A percentile compares a stretch with the other conserved stretches of the same genome.
phyloP scores from a whole-genome alignment of 2,888 invertebrate genomes.

The Pteria penguin region DNA sequence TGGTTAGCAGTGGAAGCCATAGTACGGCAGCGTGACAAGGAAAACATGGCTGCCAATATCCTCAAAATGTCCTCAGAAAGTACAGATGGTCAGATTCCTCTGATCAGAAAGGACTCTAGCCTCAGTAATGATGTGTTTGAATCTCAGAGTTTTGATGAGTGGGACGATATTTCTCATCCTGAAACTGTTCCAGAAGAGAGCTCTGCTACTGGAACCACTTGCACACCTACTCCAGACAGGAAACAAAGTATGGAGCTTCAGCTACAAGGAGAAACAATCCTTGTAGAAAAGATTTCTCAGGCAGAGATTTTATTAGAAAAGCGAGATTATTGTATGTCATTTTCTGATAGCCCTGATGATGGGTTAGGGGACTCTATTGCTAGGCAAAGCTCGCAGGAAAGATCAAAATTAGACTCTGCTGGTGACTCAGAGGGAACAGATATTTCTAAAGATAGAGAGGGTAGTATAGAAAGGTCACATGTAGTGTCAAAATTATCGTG shows the following conservation, averaged over 20 bases:
- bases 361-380: constrained; percentile 77
- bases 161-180: constrained; percentile 74
- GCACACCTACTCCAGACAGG: constrained; percentile 70
- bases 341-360: constrained; percentile 76
- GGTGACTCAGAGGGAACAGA: constrained; percentile 72
- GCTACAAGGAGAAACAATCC: constrained; percentile 49
- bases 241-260: constrained; percentile 69
- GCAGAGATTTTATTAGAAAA: constrained; percentile 57
- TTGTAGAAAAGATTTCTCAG: constrained; percentile 59
- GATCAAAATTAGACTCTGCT: constrained; percentile 69
- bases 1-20: constrained; percentile 97
- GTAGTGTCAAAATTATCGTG: constrained; percentile 79
- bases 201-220: constrained; percentile 72
- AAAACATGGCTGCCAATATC: constrained; percentile 89
- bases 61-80: constrained; percentile 90
- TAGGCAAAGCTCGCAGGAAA: constrained; percentile 65
- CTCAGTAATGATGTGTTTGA: constrained; percentile 82
- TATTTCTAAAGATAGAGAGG: constrained; percentile 63
- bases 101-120: constrained; percentile 80
- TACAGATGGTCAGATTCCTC: constrained; percentile 76
- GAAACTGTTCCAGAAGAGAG: constrained; percentile 75
- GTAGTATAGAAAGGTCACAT: constrained; percentile 52
- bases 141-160: constrained; percentile 76
- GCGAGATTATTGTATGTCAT: constrained; percentile 55
- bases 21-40: constrained; percentile 82